Percentiles rank a stretch among this genome's conserved stretches.
These are phyloP conservation scores for Tanytarsus gracilentus DNA, from an alignment of 2,888 invertebrate species.

Conservation along the genomic window DNA sequence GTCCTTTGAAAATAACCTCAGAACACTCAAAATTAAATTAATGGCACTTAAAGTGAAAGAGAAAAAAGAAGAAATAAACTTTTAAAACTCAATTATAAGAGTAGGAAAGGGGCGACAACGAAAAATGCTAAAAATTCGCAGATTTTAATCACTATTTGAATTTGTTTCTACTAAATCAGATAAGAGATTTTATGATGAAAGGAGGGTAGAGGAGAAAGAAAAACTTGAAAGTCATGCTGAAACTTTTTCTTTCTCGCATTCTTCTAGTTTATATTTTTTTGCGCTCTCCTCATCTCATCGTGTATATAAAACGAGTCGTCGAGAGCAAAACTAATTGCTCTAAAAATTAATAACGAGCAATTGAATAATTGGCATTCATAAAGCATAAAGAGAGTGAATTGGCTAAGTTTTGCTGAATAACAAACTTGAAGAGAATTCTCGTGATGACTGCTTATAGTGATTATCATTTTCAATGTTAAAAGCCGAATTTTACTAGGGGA, in stretches of 20 bases:
- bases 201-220: background rate
- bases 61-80: background rate
- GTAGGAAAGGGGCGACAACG: background rate
- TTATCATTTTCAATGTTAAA: too few relatives aligned
- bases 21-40: background rate
- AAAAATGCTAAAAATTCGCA: background rate
- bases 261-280: too few relatives aligned
- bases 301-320: background rate
- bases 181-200: background rate
- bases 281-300: too few relatives aligned
- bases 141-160: constrained; percentile 21
- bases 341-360: constrained; percentile 15
- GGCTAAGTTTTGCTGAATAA: too few relatives aligned
- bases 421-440: too few relatives aligned
- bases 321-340: constrained; percentile 3
- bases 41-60: background rate
- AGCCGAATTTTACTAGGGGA: too few relatives aligned
- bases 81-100: background rate
- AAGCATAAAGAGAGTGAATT: constrained; percentile 6
- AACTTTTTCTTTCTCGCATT: background rate
- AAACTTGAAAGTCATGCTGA: background rate
- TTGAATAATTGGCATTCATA: constrained; percentile 28
- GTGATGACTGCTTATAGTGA: too few relatives aligned
- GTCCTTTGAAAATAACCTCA: background rate
- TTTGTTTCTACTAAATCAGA: background rate